These are phyloP conservation scores for Aphaenogaster ashmeadi DNA, from an alignment of 1,140 invertebrate species.

Conservation along the genomic window DNA sequence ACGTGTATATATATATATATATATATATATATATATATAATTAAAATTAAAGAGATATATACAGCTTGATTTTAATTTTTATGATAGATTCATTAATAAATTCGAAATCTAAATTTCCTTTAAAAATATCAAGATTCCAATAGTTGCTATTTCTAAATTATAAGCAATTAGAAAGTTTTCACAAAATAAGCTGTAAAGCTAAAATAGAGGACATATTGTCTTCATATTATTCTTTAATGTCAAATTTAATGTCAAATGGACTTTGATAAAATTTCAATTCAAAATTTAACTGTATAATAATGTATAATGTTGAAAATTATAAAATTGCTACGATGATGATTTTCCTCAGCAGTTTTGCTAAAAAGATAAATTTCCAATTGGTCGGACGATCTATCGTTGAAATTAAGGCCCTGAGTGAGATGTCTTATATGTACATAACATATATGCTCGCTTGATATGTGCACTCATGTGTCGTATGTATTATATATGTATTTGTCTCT, in stretches of 20 bases:
- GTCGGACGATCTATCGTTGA: background rate
- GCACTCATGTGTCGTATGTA: background rate
- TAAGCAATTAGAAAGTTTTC: background rate
- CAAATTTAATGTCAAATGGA: background rate
- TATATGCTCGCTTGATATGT: background rate
- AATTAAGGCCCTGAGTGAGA: background rate
- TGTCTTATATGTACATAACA: background rate
- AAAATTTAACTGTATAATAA: background rate
- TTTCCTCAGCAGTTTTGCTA: background rate
- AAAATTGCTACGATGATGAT: background rate
- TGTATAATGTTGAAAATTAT: background rate
- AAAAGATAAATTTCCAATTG: background rate
- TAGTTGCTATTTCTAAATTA: background rate
- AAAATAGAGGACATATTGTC: background rate
- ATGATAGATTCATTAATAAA: background rate
- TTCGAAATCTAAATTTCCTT: background rate
- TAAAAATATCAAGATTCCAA: background rate
- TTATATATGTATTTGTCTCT: background rate
- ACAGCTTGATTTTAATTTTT: background rate
- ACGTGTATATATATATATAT: no score
- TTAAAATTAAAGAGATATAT: background rate
- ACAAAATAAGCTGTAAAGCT: background rate
- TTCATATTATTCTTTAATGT: background rate
- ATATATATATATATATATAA: no score
- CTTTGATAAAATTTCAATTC: background rate